phyloP scores from a whole-genome alignment of 92 coral and sea anemone species.

The Porites cylindrica region DNA sequence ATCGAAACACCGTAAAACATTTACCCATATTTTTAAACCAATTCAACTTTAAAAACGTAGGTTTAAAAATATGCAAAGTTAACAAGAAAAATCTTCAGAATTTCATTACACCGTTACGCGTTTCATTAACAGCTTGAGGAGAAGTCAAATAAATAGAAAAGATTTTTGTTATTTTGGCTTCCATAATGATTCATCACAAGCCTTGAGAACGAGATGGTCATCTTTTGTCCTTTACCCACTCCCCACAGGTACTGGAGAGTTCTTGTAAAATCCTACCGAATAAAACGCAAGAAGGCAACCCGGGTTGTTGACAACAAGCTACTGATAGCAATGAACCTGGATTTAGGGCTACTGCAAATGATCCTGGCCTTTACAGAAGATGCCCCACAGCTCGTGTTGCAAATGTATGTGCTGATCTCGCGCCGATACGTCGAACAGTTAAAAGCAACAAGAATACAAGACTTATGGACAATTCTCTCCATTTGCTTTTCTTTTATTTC shows the following conservation, averaged over 20 bases:
- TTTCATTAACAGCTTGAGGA: too few species aligned
- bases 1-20: too few species aligned
- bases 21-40: too few species aligned
- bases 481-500: slow-evolving; percentile 84
- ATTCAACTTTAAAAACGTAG: too few species aligned
- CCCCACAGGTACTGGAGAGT: slow-evolving; percentile 80
- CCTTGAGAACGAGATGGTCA: too few species aligned
- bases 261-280: slow-evolving; percentile 66
- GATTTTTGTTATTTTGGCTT: too few species aligned
- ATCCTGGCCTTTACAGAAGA: slow-evolving; percentile 91
- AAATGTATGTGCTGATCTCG: slow-evolving; percentile 79
- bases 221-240: neutral
- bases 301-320: slow-evolving; percentile 64
- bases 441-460: slow-evolving; percentile 59
- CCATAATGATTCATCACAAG: too few species aligned
- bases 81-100: too few species aligned
- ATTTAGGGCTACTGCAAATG: slow-evolving; percentile 83
- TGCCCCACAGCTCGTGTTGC: slow-evolving; percentile 86
- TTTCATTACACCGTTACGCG: too few species aligned
- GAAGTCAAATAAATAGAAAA: too few species aligned
- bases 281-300: slow-evolving; percentile 61
- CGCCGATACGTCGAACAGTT: slow-evolving; percentile 50
- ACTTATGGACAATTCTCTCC: slow-evolving; percentile 81
- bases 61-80: too few species aligned
- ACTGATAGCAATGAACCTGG: slow-evolving; percentile 81